phyloP scores from a whole-genome alignment of 2,888 invertebrate genomes.

The Tipula unca region DNA sequence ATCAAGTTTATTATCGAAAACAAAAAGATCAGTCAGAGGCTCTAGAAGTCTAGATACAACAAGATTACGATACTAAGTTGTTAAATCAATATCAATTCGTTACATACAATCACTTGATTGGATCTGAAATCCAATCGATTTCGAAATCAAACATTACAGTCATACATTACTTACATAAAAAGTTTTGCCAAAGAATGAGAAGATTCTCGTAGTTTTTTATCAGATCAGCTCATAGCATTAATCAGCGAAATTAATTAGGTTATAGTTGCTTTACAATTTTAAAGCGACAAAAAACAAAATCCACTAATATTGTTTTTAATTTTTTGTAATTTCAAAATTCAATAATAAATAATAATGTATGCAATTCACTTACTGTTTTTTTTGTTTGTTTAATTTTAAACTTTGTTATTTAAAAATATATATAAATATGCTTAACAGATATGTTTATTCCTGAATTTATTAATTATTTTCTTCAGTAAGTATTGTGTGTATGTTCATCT shows the following conservation, averaged over 20 bases:
- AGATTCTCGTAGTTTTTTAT: not conserved
- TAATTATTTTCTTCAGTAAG: not conserved
- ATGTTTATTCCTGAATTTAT: not conserved
- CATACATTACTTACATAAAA: too few species aligned
- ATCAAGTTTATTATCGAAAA: too few species aligned
- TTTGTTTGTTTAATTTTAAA: not conserved
- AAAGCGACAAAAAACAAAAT: not conserved
- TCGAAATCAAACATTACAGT: too few species aligned
- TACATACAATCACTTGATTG: too few species aligned
- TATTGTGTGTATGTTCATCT: not conserved
- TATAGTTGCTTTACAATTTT: not conserved
- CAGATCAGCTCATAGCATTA: not conserved
- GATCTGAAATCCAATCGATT: too few species aligned
- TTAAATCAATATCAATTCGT: too few species aligned
- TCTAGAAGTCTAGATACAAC: too few species aligned
- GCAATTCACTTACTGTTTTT: not conserved
- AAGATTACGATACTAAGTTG: too few species aligned
- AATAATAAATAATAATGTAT: not conserved
- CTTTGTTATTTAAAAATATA: not conserved
- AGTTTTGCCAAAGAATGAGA: too few species aligned
- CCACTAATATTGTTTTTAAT: not conserved
- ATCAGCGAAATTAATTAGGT: not conserved
- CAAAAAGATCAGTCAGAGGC: too few species aligned
- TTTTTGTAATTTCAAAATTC: not conserved
- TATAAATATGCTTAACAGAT: conserved; percentile 8